Evolutionary conservation across 2,797 vertebrate species (phyloP).

Genomic region (Synaphobranchus kaupii): DNA sequence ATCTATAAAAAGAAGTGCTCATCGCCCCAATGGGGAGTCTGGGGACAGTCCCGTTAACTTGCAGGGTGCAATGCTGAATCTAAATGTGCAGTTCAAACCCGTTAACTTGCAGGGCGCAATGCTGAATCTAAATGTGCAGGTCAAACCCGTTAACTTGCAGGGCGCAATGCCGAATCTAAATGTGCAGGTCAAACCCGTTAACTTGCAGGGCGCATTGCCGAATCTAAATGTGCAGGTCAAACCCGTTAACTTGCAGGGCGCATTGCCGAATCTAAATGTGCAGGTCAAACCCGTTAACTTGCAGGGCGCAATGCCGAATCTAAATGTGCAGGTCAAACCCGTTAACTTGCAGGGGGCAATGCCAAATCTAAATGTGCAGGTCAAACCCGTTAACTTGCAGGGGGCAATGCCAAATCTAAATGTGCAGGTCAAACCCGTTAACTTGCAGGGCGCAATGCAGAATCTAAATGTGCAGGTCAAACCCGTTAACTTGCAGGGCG

Average conservation of each 20-base stretch:
- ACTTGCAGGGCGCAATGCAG: neutral
- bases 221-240: too few species aligned
- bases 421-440: too few species aligned
- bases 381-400: neutral
- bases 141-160: neutral
- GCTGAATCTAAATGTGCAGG: too few species aligned
- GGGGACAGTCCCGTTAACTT: neutral
- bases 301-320: neutral
- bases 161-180: neutral
- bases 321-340: too few species aligned
- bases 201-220: neutral
- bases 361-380: too few species aligned
- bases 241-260: neutral
- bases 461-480: too few species aligned
- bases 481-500: neutral
- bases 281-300: neutral
- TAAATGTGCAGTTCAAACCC: neutral
- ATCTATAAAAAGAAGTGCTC: neutral
- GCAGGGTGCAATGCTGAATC: neutral
- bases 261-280: neutral
- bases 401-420: neutral
- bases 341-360: neutral
- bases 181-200: too few species aligned
- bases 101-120: neutral
- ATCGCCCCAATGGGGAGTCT: neutral